Percentiles rank a stretch among this genome's conserved stretches.
These are phyloP conservation scores for Desmodus rotundus DNA, from an alignment of 2,113 vertebrate species.

Conservation along the genomic window DNA sequence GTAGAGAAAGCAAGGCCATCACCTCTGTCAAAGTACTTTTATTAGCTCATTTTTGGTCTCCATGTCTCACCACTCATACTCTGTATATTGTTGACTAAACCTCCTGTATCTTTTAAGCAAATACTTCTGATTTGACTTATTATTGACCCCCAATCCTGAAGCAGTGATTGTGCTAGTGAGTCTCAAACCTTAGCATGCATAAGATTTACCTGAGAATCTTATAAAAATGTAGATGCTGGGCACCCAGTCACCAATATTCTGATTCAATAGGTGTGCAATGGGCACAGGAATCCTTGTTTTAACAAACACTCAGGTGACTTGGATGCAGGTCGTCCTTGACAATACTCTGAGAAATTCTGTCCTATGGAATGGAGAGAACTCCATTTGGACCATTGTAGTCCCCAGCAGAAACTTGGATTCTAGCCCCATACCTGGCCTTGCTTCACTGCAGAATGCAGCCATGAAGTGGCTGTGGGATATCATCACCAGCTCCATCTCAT, in stretches of 20 bases:
- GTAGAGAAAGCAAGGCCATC: not conserved
- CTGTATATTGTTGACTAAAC: not conserved
- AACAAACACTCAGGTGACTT: not conserved
- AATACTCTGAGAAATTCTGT: not conserved
- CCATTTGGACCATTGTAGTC: not conserved
- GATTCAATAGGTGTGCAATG: not conserved
- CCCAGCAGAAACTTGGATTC: not conserved
- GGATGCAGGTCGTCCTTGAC: not conserved
- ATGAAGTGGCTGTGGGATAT: constrained; percentile 43
- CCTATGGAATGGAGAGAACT: not conserved
- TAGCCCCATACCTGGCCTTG: not conserved
- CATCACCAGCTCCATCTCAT: constrained; percentile 36
- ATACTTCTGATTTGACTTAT: not conserved
- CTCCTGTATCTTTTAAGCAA: not conserved
- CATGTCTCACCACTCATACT: not conserved
- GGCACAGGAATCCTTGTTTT: not conserved
- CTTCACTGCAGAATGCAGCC: constrained; percentile 18
- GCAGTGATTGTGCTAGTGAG: not conserved
- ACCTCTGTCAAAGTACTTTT: not conserved
- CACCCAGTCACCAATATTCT: not conserved
- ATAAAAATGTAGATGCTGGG: not conserved
- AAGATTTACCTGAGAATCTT: not conserved
- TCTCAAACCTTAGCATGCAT: not conserved
- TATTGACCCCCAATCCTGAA: not conserved
- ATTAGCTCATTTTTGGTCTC: not conserved